Evolutionary conservation across 2,888 invertebrate genomes (phyloP), one percentile per base, ranked within the genome.

Genomic region (Xanthorhoe designata): DNA sequence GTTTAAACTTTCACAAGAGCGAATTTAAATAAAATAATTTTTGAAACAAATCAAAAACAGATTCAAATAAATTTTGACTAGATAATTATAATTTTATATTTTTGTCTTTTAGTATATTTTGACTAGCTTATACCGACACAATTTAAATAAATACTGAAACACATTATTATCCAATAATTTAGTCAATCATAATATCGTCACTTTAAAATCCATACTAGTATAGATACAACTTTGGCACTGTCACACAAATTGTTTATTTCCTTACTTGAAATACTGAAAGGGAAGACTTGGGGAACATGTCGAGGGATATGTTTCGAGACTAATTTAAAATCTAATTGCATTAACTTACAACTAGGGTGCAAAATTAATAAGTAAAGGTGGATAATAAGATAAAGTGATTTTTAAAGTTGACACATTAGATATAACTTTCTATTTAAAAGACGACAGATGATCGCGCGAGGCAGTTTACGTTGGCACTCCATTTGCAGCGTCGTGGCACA

Each of bases 191-290:
- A 78, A 78, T 78, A 13, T 42, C 38, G 72, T 68, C 72, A 75
- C 79, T 79, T 77, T 77, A 80, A 79, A 84, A 82, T 83, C 78
- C 78, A 79, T 74, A 76, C 68, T 76, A 47, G 61, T 53, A 18
- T 84, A 80, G 82, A 88, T 85, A 85, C 83, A 87, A 88, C 88
- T 91, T 93, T 92, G 93, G 93, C 93, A 92, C 92, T 89, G 83
- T 85, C 83, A 84, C 87, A 81, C 79, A 82, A 78, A 83, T 81
- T 74, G 75, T 53, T 77, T 77, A 77, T 80, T 79, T 80, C 80
- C 17, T 85, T 85, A 85, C 74, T 79, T 85, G 90, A 64, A 88
- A 93, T 90, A 91, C 86, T 87, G 89, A 90, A 60, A 85, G 88
- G 94, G 92, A 92, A 92, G 92, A 92, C 92, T 82, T 17, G 80